A percentile compares a stretch with the other conserved stretches of the same genome.
Evolutionary conservation across 2,888 invertebrate species (phyloP).

Genomic region (Minunthozetes semirufus): DNA sequence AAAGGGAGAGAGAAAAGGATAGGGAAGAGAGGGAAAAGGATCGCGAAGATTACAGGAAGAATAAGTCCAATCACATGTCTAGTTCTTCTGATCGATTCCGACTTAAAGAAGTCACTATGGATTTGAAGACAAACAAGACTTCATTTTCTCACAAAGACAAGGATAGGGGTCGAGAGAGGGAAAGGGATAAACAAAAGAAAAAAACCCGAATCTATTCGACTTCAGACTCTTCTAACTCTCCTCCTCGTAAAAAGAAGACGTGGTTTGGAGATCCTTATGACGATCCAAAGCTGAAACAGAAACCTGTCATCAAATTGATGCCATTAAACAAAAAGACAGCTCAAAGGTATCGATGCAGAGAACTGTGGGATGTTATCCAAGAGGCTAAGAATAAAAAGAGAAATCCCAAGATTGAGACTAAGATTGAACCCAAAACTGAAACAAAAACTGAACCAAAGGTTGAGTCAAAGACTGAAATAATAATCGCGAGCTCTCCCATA

Average conservation of each 20-base stretch:
- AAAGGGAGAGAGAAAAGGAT: neutral
- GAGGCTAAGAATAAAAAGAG: neutral
- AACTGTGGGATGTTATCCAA: neutral
- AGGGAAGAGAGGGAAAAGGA: neutral
- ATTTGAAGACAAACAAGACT: neutral
- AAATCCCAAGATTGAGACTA: neutral
- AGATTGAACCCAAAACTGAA: neutral
- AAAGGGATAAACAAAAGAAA: constrained; percentile 6
- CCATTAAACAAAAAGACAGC: neutral
- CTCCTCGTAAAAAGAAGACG: neutral
- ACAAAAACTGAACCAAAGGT: neutral
- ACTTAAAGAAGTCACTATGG: neutral
- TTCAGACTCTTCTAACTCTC: neutral
- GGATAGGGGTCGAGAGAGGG: neutral
- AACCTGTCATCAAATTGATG: neutral
- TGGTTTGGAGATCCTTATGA: constrained; percentile 1
- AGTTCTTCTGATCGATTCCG: neutral
- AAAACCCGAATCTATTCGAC: neutral
- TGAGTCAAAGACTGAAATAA: neutral
- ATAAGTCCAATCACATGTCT: neutral
- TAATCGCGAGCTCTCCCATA: neutral
- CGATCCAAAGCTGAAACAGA: neutral
- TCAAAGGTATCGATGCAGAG: neutral
- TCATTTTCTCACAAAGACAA: neutral
- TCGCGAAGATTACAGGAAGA: neutral